phyloP scores from a whole-genome alignment of 1,140 invertebrate genomes.

The Adoxophyes honmai region DNA sequence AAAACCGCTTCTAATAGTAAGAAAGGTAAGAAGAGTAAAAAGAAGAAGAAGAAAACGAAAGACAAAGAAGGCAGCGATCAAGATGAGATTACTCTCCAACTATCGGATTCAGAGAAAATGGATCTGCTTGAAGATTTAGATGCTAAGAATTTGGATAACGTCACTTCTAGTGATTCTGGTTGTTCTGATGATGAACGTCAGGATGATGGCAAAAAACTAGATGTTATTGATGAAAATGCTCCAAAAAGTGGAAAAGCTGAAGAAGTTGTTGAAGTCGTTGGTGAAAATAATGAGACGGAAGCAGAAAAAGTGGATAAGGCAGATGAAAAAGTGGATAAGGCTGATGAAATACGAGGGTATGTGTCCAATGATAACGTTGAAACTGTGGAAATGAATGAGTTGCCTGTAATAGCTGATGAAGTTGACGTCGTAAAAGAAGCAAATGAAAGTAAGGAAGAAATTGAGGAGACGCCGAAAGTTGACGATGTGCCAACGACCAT shows the following conservation, averaged over 20 bases:
- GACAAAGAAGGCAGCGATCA: slow-evolving; percentile 57
- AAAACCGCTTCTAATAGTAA: no score
- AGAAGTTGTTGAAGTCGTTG: no score
- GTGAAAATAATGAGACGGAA: neutral
- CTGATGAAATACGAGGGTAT: neutral
- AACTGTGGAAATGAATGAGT: slow-evolving; percentile 3
- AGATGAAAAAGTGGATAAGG: neutral
- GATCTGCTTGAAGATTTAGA: slow-evolving; percentile 68
- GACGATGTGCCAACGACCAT: no score
- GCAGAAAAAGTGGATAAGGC: neutral
- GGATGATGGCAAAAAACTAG: neutral
- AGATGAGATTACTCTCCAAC: slow-evolving; percentile 69
- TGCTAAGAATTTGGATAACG: slow-evolving; percentile 44
- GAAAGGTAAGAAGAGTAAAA: slow-evolving; percentile 47
- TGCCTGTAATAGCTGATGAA: neutral
- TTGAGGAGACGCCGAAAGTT: no score
- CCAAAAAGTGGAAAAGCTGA: no score
- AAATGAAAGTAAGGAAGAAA: neutral
- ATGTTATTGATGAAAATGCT: neutral
- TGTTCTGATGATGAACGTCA: slow-evolving; percentile 29
- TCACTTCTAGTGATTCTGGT: slow-evolving; percentile 25
- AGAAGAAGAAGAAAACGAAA: slow-evolving; percentile 45
- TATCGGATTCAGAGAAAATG: slow-evolving; percentile 74
- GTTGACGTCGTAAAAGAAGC: neutral
- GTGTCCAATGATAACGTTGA: neutral